Conservation (phyloP, 2,113 vertebrate genomes). For the Proterorhinus semilunaris region DNA sequence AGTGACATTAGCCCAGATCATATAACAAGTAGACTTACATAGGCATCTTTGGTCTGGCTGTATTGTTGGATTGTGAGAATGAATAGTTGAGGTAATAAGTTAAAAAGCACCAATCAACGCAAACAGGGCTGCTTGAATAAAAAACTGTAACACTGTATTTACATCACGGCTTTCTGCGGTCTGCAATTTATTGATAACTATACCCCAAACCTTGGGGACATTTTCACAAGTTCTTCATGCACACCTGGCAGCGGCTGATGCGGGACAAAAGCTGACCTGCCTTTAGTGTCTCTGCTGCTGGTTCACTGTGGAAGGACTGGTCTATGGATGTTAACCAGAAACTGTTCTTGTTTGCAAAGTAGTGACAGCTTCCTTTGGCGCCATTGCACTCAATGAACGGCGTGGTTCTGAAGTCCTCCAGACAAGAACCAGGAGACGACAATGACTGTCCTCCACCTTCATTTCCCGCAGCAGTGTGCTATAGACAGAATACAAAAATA, state of each 20-base stretch:
- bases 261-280: conserved; percentile 91
- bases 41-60: conserved; percentile 78
- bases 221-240: conserved; percentile 96
- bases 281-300: conserved; percentile 86
- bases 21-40: conserved; percentile 29
- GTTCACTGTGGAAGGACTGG: conserved; percentile 83
- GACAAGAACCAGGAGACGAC: conserved; percentile 94
- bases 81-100: conserved; percentile 90
- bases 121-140: conserved; percentile 8
- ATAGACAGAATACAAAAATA: conserved; percentile 35
- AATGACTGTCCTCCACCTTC: conserved; percentile 95
- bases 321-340: conserved; percentile 94
- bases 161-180: conserved; percentile 26
- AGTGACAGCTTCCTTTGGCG: conserved; percentile 93
- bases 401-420: conserved; percentile 95
- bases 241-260: conserved; percentile 98
- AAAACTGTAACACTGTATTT: conserved; percentile 24
- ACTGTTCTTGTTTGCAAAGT: conserved; percentile 96
- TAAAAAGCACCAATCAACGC: conserved; percentile 84
- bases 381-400: conserved; percentile 98
- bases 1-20: conserved; percentile 46
- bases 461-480: conserved; percentile 94
- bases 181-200: conserved; percentile 22
- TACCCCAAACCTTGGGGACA: not conserved
- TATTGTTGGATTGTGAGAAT: conserved; percentile 58